Conservation (phyloP, 2,888 invertebrate genomes). For the Stenolophus ochropezus region DNA sequence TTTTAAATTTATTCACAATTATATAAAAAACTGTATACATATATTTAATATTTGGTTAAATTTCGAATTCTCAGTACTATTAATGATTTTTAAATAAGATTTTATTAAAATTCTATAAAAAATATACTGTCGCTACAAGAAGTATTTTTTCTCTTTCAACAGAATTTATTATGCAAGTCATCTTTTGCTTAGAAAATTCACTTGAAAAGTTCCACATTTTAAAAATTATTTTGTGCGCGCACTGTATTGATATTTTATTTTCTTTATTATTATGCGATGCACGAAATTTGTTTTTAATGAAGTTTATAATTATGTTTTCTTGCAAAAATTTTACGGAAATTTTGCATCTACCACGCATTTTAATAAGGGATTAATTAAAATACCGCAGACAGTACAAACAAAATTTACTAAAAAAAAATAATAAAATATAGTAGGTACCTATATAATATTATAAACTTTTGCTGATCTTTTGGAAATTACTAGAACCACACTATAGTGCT, state of each 20-base stretch:
- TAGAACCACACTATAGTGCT: too few species aligned
- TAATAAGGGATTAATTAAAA: not conserved
- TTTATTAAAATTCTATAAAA: not conserved
- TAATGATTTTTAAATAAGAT: not conserved
- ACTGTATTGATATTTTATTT: slow-evolving; percentile 52
- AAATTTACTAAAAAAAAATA: too few species aligned
- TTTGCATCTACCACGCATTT: not conserved
- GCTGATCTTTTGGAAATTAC: too few species aligned
- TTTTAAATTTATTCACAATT: too few species aligned
- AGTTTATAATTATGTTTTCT: slow-evolving; percentile 52
- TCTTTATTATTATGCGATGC: slow-evolving; percentile 48
- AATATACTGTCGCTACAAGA: not conserved
- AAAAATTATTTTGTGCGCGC: slow-evolving; percentile 36
- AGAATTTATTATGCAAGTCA: slow-evolving; percentile 31
- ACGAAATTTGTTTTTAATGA: slow-evolving; percentile 50
- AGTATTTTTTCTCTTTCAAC: not conserved
- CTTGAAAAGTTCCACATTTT: slow-evolving; percentile 43
- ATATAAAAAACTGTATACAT: too few species aligned
- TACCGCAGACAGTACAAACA: not conserved
- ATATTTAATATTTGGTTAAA: too few species aligned
- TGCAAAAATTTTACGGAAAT: slow-evolving; percentile 21
- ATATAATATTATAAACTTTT: too few species aligned
- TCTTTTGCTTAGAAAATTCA: slow-evolving; percentile 27
- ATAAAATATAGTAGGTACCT: too few species aligned
- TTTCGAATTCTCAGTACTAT: too few species aligned